A percentile compares a stretch with the other conserved stretches of the same genome.
Evolutionary conservation across 2,797 vertebrate species (phyloP).

Genomic region (Amphiprion clarkii): DNA sequence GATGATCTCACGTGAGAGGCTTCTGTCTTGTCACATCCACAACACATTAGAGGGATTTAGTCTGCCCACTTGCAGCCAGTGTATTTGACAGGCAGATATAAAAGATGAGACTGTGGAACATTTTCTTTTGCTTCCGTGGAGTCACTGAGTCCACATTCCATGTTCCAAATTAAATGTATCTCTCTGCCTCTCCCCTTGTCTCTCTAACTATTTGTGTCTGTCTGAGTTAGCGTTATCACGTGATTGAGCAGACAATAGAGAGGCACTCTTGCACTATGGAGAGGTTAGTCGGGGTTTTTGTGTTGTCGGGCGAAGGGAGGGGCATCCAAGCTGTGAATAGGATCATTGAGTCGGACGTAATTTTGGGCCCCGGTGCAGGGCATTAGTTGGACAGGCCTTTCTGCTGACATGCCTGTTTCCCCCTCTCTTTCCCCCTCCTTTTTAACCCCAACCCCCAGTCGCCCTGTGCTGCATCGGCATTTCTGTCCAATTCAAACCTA

Average conservation of each 20-base stretch:
- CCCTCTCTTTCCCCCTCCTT: slow-evolving; percentile 69
- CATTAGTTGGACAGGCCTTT: slow-evolving; percentile 89
- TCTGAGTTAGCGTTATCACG: slow-evolving; percentile 79
- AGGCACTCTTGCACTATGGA: slow-evolving; percentile 80
- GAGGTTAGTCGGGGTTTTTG: slow-evolving; percentile 87
- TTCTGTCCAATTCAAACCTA: slow-evolving; percentile 88
- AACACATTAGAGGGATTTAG: slow-evolving; percentile 61
- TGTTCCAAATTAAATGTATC: slow-evolving; percentile 70
- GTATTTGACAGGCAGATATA: slow-evolving; percentile 58
- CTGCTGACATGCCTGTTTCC: slow-evolving; percentile 90
- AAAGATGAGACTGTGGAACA: slow-evolving; percentile 59
- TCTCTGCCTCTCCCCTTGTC: slow-evolving; percentile 53
- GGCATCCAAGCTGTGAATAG: slow-evolving; percentile 88
- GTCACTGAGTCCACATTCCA: slow-evolving; percentile 54
- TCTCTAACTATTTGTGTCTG: slow-evolving; percentile 70
- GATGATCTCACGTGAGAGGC: slow-evolving; percentile 68
- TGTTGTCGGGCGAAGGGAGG: slow-evolving; percentile 82
- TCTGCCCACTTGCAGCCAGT: slow-evolving; percentile 42
- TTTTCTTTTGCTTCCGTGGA: slow-evolving; percentile 56
- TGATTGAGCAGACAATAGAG: slow-evolving; percentile 85
- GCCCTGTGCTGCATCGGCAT: slow-evolving; percentile 88
- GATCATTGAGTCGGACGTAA: slow-evolving; percentile 95
- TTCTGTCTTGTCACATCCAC: slow-evolving; percentile 70
- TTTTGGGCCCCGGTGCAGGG: slow-evolving; percentile 90
- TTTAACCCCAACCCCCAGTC: slow-evolving; percentile 63